Evolutionary conservation across 1,140 invertebrate genomes (phyloP).

Genomic region (Antheraea pernyi): DNA sequence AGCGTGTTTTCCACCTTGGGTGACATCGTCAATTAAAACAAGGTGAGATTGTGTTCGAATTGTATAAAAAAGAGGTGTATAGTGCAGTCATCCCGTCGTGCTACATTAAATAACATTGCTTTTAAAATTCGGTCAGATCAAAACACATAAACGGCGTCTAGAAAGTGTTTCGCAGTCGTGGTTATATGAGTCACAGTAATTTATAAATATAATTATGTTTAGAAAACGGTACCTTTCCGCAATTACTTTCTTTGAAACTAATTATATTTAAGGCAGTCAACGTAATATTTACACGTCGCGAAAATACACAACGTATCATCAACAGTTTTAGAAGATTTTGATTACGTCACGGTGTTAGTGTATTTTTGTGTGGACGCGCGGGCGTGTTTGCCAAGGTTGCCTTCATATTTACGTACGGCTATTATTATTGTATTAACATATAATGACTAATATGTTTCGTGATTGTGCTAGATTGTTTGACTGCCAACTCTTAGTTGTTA

Average conservation of each 20-base stretch:
- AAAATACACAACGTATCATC: constrained; percentile 12
- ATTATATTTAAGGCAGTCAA: not conserved
- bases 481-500: not conserved
- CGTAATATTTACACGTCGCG: not conserved
- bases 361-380: constrained; percentile 36
- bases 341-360: constrained; percentile 23
- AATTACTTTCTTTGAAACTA: not conserved
- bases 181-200: not conserved
- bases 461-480: not conserved
- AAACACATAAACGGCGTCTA: not conserved
- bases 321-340: constrained; percentile 14
- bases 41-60: no score
- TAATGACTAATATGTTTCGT: constrained; percentile 12
- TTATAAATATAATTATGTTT: not conserved
- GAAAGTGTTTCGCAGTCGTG: not conserved
- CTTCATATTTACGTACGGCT: constrained; percentile 32
- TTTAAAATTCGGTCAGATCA: not conserved
- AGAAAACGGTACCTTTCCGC: not conserved
- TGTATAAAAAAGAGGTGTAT: no score
- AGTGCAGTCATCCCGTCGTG: no score
- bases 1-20: no score
- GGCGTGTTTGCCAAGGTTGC: constrained; percentile 46
- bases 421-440: constrained; percentile 18
- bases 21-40: no score
- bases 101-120: not conserved